Base-by-base conservation (phyloP, 2,113 vertebrate genomes). In the Barnardius zonarius region DNA sequence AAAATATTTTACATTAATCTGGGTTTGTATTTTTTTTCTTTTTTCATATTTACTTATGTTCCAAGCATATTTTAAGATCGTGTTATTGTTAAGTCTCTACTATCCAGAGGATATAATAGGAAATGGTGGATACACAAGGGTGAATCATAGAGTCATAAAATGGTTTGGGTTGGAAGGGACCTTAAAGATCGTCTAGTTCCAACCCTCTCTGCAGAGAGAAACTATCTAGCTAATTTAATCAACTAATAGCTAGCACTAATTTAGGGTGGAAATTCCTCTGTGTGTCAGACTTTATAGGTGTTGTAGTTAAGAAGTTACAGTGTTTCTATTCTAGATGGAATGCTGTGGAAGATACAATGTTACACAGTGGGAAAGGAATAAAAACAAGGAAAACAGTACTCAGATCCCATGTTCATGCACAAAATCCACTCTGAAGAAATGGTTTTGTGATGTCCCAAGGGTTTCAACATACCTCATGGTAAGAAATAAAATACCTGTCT, bases 321-420 rank as follows among this genome's bases (percentile, higher is more conserved):
- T 22, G 44, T 68, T 86, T 66, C 10, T 90, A 35, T 90, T 64
- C 35, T 91, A 97, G 93, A 90, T 97, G n/a, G 37, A 97, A 64
- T 97, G 86, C 78, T 97, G 81, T 97, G 96, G 96, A 83, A 96
- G 88, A 83, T 59, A 96, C 48, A 97, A 86, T 86, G 73, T 75
- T 23, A 96, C 93, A 54, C 87, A 97, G 22, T 96, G 95, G 89
- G 70, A 94, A 62, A 86, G 49, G 35, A 97, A 97, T 73, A 62
- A 93, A 72, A 86, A 55, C 55, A 97, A 95, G 66, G 78, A 90
- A 76, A 94, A 73, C 22, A 51, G 28, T 80, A 72, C 75, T 80
- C 91, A 91, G 20, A 55, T 97, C 5, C 91, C 66, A 27, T 96
- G 90, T 88, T 97, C 95, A 43, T 95, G 92, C 46, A 95, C 44